phyloP scores from a whole-genome alignment of 2,797 vertebrate genomes.

The Craterocephalus amniculus region DNA sequence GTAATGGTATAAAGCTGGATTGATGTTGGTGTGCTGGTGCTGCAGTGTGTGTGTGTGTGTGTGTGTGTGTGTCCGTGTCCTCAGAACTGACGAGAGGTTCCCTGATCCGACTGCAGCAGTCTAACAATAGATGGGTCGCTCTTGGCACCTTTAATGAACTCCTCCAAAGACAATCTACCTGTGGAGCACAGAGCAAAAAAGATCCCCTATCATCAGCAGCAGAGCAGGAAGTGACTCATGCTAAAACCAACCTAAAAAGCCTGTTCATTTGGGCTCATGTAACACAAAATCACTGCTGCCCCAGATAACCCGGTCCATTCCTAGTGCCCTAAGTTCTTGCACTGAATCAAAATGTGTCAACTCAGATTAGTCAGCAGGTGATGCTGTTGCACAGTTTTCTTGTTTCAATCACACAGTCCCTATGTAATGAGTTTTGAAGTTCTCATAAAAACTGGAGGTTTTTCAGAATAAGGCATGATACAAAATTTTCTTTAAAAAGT shows the following conservation, averaged over 20 bases:
- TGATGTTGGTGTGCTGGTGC: slow-evolving; percentile 27
- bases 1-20: slow-evolving; percentile 29
- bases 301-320: background rate
- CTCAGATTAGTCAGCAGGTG: slow-evolving; percentile 41
- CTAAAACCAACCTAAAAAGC: background rate
- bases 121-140: slow-evolving; percentile 97
- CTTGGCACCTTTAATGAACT: slow-evolving; percentile 98
- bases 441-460: background rate
- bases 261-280: background rate
- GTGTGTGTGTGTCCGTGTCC: slow-evolving; percentile 1
- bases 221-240: slow-evolving; percentile 6
- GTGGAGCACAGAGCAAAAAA: slow-evolving; percentile 43
- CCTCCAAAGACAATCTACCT: slow-evolving; percentile 97
- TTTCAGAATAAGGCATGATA: background rate
- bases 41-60: slow-evolving; percentile 13
- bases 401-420: background rate
- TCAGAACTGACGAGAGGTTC: slow-evolving; percentile 91
- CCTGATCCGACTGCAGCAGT: slow-evolving; percentile 96
- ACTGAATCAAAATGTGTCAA: background rate
- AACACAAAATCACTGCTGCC: background rate
- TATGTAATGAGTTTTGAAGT: background rate
- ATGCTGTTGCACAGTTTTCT: slow-evolving; percentile 17
- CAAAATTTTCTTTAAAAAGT: background rate
- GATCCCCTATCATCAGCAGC: background rate
- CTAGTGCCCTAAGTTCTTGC: background rate